Percentiles rank a stretch among this genome's conserved stretches.
Conservation (phyloP, 1,140 invertebrate species). For the Thrips palmi region DNA sequence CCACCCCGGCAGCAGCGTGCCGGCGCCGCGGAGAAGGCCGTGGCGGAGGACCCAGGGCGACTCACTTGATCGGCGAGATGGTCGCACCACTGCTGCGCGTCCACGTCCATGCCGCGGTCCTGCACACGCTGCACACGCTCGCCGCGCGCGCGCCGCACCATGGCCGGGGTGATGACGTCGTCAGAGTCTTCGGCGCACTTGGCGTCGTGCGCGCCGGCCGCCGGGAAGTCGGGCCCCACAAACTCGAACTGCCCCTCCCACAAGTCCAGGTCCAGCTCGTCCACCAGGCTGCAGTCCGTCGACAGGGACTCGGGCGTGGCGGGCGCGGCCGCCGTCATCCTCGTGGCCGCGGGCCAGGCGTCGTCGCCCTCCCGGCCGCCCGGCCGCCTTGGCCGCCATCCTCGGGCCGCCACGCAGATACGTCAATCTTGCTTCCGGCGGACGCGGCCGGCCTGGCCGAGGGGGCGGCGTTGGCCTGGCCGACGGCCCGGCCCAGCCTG, state of each 20-base stretch:
- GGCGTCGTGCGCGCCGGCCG: constrained; percentile 10
- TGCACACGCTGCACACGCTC: constrained; percentile 22
- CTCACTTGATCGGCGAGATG: constrained; percentile 33
- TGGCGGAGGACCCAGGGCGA: not conserved
- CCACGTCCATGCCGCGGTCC: constrained; percentile 25
- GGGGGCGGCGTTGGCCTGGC: too few species aligned
- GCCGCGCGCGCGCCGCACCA: constrained; percentile 21
- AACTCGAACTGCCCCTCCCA: constrained; percentile 77
- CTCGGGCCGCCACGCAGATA: constrained; percentile 22
- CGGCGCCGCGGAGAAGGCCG: too few species aligned
- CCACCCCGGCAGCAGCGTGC: too few species aligned
- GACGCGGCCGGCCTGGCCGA: constrained; percentile 21
- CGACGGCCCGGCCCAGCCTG: too few species aligned
- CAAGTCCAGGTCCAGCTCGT: constrained; percentile 61
- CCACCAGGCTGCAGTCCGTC: too few species aligned
- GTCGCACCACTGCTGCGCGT: constrained; percentile 32
- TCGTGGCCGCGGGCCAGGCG: constrained; percentile 14
- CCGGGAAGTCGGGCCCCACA: constrained; percentile 28
- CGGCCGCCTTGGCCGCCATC: constrained; percentile 15
- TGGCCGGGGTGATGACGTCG: constrained; percentile 20
- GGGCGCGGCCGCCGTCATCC: not conserved
- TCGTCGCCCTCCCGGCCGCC: constrained; percentile 4
- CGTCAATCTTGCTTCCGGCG: constrained; percentile 18
- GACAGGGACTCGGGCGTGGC: constrained; percentile 19
- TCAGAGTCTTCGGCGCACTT: constrained; percentile 10